Evolutionary conservation across 2,113 vertebrate genomes (phyloP).

Genomic region (Hypanus sabinus): DNA sequence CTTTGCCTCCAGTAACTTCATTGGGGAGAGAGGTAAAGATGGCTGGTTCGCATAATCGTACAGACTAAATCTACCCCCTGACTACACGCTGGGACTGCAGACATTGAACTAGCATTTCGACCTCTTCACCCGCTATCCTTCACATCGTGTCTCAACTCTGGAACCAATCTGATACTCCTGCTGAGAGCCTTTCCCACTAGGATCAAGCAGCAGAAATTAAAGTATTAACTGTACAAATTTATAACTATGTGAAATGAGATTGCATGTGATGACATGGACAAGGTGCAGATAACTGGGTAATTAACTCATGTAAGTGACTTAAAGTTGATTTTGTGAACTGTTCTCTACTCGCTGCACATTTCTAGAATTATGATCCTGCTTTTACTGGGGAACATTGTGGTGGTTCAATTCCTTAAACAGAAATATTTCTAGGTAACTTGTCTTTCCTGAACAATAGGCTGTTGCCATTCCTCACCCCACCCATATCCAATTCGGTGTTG

Average conservation of each 20-base stretch:
- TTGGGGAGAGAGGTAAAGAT: not conserved
- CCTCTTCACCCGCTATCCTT: not conserved
- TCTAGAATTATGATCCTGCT: no score
- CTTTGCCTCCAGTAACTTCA: not conserved
- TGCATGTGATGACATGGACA: no score
- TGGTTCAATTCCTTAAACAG: no score
- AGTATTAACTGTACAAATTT: not conserved
- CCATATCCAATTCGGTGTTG: no score
- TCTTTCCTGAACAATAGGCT: no score
- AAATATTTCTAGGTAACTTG: no score
- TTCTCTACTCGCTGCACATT: no score
- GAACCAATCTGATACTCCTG: not conserved
- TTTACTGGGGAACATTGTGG: no score
- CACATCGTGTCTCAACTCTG: not conserved
- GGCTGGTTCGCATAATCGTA: not conserved
- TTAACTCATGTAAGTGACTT: no score
- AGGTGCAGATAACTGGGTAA: no score
- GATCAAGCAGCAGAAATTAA: not conserved
- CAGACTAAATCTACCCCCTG: not conserved
- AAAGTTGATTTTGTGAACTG: no score
- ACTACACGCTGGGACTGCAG: not conserved
- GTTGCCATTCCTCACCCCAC: no score
- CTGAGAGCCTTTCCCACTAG: not conserved
- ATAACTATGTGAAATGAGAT: not conserved
- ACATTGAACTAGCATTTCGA: not conserved